Conservation (phyloP, 2,797 vertebrate species). For the Danionella dracula region DNA sequence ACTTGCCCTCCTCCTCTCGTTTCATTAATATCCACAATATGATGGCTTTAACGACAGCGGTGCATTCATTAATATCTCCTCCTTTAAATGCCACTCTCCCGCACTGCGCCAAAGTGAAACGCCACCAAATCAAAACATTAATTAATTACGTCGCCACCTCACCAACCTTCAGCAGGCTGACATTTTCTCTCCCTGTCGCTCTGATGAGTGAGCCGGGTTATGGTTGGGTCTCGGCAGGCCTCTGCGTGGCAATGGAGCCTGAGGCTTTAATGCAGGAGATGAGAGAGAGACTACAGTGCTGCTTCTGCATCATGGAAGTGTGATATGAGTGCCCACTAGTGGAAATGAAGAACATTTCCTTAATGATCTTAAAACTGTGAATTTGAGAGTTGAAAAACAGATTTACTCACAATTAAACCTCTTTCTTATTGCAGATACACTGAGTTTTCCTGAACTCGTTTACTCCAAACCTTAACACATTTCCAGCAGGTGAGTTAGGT, state of each 20-base stretch:
- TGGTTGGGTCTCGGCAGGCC: slow-evolving; percentile 44
- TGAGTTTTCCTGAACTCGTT: no score
- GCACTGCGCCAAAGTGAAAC: slow-evolving; percentile 58
- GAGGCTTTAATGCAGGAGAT: background rate
- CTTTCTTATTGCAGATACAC: no score
- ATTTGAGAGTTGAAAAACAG: no score
- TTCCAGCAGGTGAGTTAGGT: no score
- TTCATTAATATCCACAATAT: slow-evolving; percentile 54
- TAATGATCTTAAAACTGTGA: no score
- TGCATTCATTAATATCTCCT: slow-evolving; percentile 46
- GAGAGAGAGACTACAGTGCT: background rate
- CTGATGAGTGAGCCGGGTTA: slow-evolving; percentile 49
- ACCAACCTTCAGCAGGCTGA: slow-evolving; percentile 51
- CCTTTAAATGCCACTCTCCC: slow-evolving; percentile 61
- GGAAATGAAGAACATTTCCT: background rate
- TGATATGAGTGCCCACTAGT: slow-evolving; percentile 72
- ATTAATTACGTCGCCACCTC: slow-evolving; percentile 65
- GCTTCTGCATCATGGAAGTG: slow-evolving; percentile 37
- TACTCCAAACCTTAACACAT: no score
- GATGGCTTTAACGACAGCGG: slow-evolving; percentile 53
- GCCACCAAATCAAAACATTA: slow-evolving; percentile 63
- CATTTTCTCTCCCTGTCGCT: slow-evolving; percentile 54
- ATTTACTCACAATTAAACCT: no score
- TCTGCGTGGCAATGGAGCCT: slow-evolving; percentile 47
- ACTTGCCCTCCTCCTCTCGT: slow-evolving; percentile 3